Evolutionary conservation across 2,113 vertebrate species (phyloP), one percentile per base, ranked within the genome.

Genomic region (Litocranius walleri): DNA sequence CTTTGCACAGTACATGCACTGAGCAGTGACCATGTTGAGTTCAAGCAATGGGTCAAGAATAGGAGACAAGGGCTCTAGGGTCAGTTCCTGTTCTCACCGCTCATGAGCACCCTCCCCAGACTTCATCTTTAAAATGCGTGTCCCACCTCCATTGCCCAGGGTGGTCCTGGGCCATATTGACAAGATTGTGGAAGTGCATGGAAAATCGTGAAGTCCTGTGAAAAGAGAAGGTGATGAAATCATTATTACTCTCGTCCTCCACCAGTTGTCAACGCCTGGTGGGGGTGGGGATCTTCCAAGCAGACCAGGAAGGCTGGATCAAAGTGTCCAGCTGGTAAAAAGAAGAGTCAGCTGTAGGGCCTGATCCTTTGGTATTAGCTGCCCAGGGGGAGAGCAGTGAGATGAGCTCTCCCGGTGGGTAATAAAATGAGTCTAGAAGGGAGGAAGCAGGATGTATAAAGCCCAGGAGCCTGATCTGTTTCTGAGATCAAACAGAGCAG

Each of bases 391-490:
- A 98, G 98, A 97, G 92, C n/a, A 0, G 98, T 97, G 98, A 98
- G 98, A 98, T 99, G 98, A 98, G 98, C 98, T 98, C 98, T 99
- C 98, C 98, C 91, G 97, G 98, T 98, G 99, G 98, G 98, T 98
- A 98, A 98, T 99, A 99, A 99, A 99, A 98, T 98, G 98, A 99
- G 98, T 99, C 98, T 98, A 98, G 98, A 98, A 98, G 99, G 98
- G 99, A 99, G 98, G 98, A 99, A 99, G 98, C 99, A 99, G 99
- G 99, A 99, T 99, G 98, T 99, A 98, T 98, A 98, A 98, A 99
- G 98, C 98, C 99, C 98, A 98, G 98, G 99, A 99, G 99, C 98
- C 99, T 98, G 98, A 99, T 99, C 98, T 99, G 98, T 98, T 99
- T 99, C 99, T 98, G 98, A 98, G 99, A 99, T 99, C 99, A 99